Conservation (phyloP, 1,140 invertebrate species). For the Meloidogyne hapla region DNA sequence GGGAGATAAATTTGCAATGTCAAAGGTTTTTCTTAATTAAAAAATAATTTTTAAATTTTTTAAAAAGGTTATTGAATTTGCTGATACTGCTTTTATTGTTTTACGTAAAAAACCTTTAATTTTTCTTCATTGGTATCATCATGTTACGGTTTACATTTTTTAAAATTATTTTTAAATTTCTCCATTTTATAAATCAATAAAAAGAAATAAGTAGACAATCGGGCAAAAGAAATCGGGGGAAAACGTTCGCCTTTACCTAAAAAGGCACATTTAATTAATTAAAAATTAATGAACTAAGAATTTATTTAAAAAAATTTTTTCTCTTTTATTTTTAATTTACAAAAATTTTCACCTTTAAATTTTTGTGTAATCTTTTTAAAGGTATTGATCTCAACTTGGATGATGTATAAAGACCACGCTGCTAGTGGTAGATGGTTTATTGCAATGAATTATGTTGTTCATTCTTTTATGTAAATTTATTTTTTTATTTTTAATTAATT, state of each 20-base stretch:
- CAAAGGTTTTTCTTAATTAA: conserved; percentile 78
- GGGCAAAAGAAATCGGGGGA: no score
- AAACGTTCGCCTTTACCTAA: no score
- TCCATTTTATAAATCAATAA: no score
- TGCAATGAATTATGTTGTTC: conserved; percentile 96
- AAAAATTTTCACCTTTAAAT: conserved; percentile 74
- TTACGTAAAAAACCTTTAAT: conserved; percentile 60
- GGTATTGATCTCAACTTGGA: conserved; percentile 91
- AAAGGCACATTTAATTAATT: no score
- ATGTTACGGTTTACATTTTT: conserved; percentile 67
- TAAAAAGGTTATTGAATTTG: conserved; percentile 75
- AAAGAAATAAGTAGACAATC: no score
- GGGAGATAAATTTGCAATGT: conserved; percentile 70
- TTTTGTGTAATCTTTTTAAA: conserved; percentile 67
- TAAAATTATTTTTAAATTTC: conserved; percentile 67
- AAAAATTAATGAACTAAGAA: no score
- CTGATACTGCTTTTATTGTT: conserved; percentile 62
- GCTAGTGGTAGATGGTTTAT: conserved; percentile 95
- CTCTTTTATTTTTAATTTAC: conserved; percentile 75
- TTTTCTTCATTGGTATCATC: conserved; percentile 60
- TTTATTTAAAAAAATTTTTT: no score
- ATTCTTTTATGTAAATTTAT: conserved; percentile 37
- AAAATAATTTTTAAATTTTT: conserved; percentile 77
- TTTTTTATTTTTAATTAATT: conserved; percentile 61
- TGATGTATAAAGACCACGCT: conserved; percentile 91